Evolutionary conservation across 2,797 vertebrate species (phyloP).

Genomic region (Morelia viridis): DNA sequence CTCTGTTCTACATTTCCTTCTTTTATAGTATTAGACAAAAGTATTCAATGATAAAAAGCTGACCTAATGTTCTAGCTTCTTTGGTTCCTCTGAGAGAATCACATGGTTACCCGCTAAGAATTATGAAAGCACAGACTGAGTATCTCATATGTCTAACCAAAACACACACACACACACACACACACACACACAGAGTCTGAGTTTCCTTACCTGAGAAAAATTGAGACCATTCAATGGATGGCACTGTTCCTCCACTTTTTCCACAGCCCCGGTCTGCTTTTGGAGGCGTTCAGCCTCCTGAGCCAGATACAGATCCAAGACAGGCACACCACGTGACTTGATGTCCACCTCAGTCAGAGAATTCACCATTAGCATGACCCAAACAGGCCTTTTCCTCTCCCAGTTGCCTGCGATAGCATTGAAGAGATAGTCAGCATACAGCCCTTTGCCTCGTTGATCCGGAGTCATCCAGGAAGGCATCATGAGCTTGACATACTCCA

Average conservation of each 20-base stretch:
- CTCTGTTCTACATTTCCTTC: background rate
- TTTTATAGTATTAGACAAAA: background rate
- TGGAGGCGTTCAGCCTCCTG: slow-evolving; percentile 87
- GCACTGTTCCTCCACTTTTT: slow-evolving; percentile 92
- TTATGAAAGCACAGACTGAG: background rate
- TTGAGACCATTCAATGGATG: slow-evolving; percentile 88
- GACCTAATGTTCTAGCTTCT: background rate
- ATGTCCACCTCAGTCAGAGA: slow-evolving; percentile 87
- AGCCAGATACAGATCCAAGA: slow-evolving; percentile 87
- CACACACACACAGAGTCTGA: background rate
- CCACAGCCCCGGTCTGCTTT: slow-evolving; percentile 86
- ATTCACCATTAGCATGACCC: slow-evolving; percentile 94
- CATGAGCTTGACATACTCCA: slow-evolving; percentile 89
- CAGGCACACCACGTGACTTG: slow-evolving; percentile 83
- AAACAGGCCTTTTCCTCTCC: slow-evolving; percentile 87
- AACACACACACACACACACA: no score
- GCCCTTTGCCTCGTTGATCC: slow-evolving; percentile 85
- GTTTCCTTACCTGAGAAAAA: slow-evolving; percentile 85
- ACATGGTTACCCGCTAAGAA: background rate
- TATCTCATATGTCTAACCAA: background rate
- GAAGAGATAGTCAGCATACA: slow-evolving; percentile 89
- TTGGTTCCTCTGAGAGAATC: background rate
- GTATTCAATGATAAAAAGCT: background rate
- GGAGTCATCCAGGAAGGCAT: slow-evolving; percentile 91
- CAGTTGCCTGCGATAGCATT: slow-evolving; percentile 90